A percentile compares a stretch with the other conserved stretches of the same genome.
phyloP scores from a whole-genome alignment of 2,797 vertebrate genomes.

The Lutjanus argentimaculatus region DNA sequence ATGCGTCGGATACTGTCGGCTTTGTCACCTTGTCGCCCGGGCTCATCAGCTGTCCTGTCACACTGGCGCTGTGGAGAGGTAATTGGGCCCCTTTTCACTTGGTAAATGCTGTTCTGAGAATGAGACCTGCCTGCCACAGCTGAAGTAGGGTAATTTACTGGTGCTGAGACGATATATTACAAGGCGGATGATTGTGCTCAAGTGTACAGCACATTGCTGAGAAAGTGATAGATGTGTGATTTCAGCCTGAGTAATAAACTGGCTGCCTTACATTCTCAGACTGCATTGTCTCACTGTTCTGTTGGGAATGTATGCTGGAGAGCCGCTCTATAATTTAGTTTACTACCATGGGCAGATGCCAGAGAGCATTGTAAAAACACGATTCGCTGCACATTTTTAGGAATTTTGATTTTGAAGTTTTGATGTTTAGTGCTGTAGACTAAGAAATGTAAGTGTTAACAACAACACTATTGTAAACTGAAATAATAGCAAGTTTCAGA shows the following conservation, averaged over 20 bases:
- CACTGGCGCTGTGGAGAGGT: slow-evolving; percentile 44
- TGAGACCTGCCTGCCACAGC: slow-evolving; percentile 45
- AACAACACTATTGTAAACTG: slow-evolving; percentile 13
- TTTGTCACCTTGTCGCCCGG: slow-evolving; percentile 34
- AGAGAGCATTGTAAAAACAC: slow-evolving; percentile 14
- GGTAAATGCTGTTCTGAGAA: slow-evolving; percentile 61
- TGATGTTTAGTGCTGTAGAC: not conserved
- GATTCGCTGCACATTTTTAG: slow-evolving; percentile 14
- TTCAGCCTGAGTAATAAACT: slow-evolving; percentile 54
- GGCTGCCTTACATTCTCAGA: slow-evolving; percentile 3
- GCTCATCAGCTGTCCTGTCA: slow-evolving; percentile 65
- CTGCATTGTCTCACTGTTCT: slow-evolving; percentile 35
- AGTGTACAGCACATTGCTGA: slow-evolving; percentile 54
- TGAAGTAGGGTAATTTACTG: slow-evolving; percentile 68
- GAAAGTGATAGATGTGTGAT: slow-evolving; percentile 62
- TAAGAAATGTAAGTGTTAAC: not conserved
- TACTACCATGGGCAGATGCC: slow-evolving; percentile 22
- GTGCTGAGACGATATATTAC: slow-evolving; percentile 42
- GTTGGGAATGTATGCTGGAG: slow-evolving; percentile 18
- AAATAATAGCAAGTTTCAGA: not conserved
- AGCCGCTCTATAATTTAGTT: slow-evolving; percentile 43
- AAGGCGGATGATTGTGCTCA: slow-evolving; percentile 68
- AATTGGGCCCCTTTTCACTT: slow-evolving; percentile 60
- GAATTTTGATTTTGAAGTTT: slow-evolving; percentile 17
- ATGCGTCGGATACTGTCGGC: slow-evolving; percentile 17